These are phyloP conservation scores for Lymantria monacha DNA, from an alignment of 2,888 invertebrate genomes.

Conservation along the genomic window DNA sequence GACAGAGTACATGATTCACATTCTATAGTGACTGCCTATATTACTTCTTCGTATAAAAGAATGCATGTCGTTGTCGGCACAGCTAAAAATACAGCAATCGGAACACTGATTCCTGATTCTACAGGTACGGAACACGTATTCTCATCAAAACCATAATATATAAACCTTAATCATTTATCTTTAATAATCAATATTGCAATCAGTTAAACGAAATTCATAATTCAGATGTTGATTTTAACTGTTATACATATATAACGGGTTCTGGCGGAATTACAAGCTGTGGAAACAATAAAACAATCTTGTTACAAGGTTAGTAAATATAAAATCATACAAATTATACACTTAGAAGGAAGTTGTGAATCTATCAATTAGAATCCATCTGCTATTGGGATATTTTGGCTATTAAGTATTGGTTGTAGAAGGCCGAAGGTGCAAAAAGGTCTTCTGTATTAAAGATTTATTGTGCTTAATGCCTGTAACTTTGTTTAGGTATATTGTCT, in stretches of 20 bases:
- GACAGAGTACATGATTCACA: constrained; percentile 55
- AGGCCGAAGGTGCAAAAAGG: constrained; percentile 19
- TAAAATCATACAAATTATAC: constrained; percentile 18
- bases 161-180: too few species aligned
- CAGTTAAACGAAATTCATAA: too few species aligned
- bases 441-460: constrained; percentile 19
- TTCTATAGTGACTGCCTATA: constrained; percentile 38
- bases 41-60: too few species aligned
- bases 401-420: constrained; percentile 7
- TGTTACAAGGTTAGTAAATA: constrained; percentile 9
- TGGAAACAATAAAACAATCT: constrained; percentile 3
- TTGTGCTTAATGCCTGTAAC: constrained; percentile 3
- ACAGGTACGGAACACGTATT: too few species aligned
- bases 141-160: too few species aligned
- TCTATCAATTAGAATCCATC: constrained; percentile 16
- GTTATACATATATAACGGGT: too few species aligned
- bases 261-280: background rate
- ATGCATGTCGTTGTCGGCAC: too few species aligned
- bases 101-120: too few species aligned
- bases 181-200: too few species aligned
- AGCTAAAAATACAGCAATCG: too few species aligned
- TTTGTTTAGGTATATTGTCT: background rate
- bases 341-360: constrained; percentile 33
- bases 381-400: constrained; percentile 28
- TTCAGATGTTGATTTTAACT: too few species aligned